Evolutionary conservation across 2,888 invertebrate genomes (phyloP).

Genomic region (Monoplex corrugatus): DNA sequence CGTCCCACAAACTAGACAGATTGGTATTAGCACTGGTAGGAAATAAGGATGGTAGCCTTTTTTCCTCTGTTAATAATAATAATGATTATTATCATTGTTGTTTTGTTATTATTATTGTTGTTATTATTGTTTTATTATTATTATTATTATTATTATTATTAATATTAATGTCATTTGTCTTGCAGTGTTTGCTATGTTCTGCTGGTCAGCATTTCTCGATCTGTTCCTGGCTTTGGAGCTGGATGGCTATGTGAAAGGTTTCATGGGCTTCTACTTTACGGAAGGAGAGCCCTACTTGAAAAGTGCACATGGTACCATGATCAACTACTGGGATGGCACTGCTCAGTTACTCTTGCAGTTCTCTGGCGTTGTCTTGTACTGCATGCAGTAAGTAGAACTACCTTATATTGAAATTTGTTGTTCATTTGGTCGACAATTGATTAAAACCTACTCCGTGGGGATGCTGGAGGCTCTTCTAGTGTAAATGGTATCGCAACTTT

Average conservation of each 20-base stretch:
- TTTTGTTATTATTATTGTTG: too few relatives aligned
- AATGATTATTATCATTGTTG: too few relatives aligned
- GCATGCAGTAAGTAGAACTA: conserved; percentile 50
- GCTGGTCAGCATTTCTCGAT: conserved; percentile 77
- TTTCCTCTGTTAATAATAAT: too few relatives aligned
- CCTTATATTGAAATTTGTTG: too few relatives aligned
- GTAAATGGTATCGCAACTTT: too few relatives aligned
- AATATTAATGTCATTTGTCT: neutral
- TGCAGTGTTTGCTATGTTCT: conserved; percentile 75
- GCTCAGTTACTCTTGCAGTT: conserved; percentile 78
- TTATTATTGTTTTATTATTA: too few relatives aligned
- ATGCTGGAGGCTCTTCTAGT: too few relatives aligned
- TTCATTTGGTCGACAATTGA: too few relatives aligned
- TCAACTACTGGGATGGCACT: conserved; percentile 80
- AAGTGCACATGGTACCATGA: conserved; percentile 78
- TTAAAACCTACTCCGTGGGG: too few relatives aligned
- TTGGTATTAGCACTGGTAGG: too few relatives aligned
- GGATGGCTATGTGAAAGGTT: conserved; percentile 76
- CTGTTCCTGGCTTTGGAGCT: conserved; percentile 78
- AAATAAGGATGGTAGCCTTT: neutral
- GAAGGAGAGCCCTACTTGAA: conserved; percentile 80
- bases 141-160: neutral
- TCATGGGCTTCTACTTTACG: conserved; percentile 78
- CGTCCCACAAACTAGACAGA: too few relatives aligned
- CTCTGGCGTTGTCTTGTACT: conserved; percentile 69